Base-by-base conservation (phyloP, 2,113 vertebrate species). In the Fulmarus glacialis region DNA sequence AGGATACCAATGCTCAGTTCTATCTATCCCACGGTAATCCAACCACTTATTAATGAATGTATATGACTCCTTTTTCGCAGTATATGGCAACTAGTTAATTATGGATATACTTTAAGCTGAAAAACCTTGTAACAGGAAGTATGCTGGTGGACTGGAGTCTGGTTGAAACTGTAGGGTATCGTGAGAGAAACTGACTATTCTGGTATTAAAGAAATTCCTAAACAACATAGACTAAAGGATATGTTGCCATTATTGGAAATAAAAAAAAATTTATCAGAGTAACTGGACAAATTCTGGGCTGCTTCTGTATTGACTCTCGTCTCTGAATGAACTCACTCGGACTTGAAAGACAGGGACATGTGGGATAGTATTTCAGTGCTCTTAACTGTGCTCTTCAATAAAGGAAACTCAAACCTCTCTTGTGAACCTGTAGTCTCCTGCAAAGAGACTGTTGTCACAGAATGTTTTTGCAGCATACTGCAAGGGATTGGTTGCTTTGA, bases 371-470 rank as follows among this genome's bases (percentile, higher is more conserved):
- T 94, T 96, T 95, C 91, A 68, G 38, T 38, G 52, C 68, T 95
- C 26, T 92, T 92, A 85, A 56, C 32, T 90, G 59, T 87, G 21
- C 48, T 83, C 13, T 40, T 89, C 77, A 63, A 2, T 81, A 93
- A 92, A 89, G 30, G 89, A 91, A 94, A 95, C 40, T 75, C 70
- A 79, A 89, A 91, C 32, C 43, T 56, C 42, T 90, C n/a, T 48
- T 80, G 52, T 83, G 82, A 81, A 93, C 63, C 68, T 92, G 26
- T 22, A 63, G 64, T 32, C 47, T 88, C 59, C 56, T 84, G 68
- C 47, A 68, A 82, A 66, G 74, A 68, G 53, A 14, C 58, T 82
- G 9, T 68, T 92, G 74, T 77, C 0, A 0, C 32, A 36, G 20
- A 48, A 7, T 47, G 19, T 36, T 96, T 91, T 71, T 74, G 27